Conservation (phyloP, 2,113 vertebrate genomes). For the Empidonax alnorum region DNA sequence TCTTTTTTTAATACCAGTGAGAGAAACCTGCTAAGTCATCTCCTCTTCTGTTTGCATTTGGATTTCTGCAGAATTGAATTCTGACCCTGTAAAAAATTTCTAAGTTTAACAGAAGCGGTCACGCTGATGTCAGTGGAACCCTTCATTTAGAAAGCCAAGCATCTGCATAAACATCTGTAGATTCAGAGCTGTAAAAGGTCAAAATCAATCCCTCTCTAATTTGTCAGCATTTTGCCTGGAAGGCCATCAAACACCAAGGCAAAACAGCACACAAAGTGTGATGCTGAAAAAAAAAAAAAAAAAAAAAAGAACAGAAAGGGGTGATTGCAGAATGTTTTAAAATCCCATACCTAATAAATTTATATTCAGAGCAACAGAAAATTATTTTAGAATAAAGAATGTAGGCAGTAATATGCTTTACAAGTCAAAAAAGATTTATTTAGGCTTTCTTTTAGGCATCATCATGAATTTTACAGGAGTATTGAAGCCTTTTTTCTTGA, state of each 20-base stretch:
- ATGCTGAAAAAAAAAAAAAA: fast-evolving
- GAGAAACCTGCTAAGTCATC: not conserved
- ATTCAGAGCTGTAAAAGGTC: slow-evolving; percentile 9
- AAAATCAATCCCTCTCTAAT: not conserved
- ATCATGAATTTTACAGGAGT: not conserved
- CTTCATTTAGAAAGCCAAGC: not conserved
- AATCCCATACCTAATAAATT: not conserved
- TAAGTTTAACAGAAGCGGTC: not conserved
- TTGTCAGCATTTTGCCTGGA: not conserved
- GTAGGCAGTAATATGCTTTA: not conserved
- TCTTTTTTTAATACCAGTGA: not conserved
- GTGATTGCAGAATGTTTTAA: not conserved
- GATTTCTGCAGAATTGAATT: not conserved
- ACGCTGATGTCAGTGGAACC: not conserved
- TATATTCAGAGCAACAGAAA: not conserved
- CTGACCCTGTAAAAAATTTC: not conserved
- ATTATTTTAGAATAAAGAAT: not conserved
- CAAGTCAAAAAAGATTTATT: not conserved
- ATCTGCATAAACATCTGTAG: not conserved
- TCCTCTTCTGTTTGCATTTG: not conserved
- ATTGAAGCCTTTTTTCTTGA: not conserved
- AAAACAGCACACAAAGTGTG: not conserved
- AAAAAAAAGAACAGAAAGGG: fast-evolving
- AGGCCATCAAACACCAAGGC: not conserved
- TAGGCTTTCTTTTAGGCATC: not conserved